Evolutionary conservation across 2,113 vertebrate species (phyloP).

Genomic region (Microtus oregoni): DNA sequence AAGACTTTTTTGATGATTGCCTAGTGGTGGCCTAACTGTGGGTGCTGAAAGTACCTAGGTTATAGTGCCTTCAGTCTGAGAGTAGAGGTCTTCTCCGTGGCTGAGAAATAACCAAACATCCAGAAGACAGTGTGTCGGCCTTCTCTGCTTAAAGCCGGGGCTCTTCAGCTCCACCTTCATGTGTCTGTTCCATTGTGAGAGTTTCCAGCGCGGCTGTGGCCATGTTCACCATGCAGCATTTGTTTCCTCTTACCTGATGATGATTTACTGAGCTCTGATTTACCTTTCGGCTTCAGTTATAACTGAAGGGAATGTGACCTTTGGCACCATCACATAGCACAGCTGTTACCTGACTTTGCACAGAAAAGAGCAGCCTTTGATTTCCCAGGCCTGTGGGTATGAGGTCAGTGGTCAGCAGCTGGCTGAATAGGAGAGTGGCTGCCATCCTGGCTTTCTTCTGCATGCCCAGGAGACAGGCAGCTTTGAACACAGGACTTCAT

Average conservation of each 20-base stretch:
- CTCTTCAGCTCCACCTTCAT: not conserved
- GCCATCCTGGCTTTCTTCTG: not conserved
- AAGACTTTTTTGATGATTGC: not conserved
- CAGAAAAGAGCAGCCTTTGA: constrained; percentile 4
- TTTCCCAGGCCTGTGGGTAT: not conserved
- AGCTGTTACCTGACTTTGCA: not conserved
- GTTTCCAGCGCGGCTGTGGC: not conserved
- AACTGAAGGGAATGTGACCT: constrained; percentile 20
- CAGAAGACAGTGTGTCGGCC: not conserved
- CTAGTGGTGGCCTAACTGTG: not conserved
- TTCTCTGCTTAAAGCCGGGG: not conserved
- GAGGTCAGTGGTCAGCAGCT: not conserved
- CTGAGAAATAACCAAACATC: not conserved
- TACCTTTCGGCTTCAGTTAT: not conserved
- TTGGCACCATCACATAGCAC: not conserved
- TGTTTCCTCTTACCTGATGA: constrained; percentile 19
- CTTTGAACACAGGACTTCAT: constrained; percentile 18
- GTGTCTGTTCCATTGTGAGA: not conserved
- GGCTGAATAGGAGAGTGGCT: constrained; percentile 1
- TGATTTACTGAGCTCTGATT: constrained; percentile 1
- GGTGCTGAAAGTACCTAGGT: not conserved
- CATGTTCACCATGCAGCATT: not conserved
- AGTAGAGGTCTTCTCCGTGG: not conserved
- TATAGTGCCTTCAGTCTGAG: not conserved
- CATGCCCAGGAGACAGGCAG: not conserved